phyloP scores from a whole-genome alignment of 2,113 vertebrate genomes.

The Amphiprion percula region DNA sequence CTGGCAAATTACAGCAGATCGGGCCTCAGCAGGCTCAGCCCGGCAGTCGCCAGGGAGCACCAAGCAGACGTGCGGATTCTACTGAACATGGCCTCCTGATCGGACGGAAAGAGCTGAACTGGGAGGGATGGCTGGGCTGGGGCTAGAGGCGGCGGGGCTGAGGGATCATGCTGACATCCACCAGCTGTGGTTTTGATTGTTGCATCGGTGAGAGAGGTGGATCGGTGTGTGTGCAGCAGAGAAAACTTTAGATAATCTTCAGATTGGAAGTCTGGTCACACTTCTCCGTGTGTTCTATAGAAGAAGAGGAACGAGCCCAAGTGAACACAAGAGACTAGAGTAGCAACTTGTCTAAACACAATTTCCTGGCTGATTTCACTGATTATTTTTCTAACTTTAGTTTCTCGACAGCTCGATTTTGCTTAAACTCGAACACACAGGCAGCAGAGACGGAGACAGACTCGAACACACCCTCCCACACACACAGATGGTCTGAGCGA shows the following conservation, averaged over 20 bases:
- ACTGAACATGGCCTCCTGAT: conserved; percentile 53
- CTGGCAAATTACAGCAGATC: conserved; percentile 73
- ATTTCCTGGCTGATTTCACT: conserved; percentile 64
- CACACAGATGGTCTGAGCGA: conserved; percentile 72
- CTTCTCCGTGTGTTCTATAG: conserved; percentile 3
- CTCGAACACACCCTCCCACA: conserved; percentile 44
- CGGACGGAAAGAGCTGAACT: conserved; percentile 22
- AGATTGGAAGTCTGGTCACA: conserved; percentile 58
- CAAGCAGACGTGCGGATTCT: conserved; percentile 57
- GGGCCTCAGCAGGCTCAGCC: conserved; percentile 54
- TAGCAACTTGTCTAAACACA: conserved; percentile 54
- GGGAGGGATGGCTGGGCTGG: background rate
- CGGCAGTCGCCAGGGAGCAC: conserved; percentile 49
- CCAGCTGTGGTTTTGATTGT: conserved; percentile 41
- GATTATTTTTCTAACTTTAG: conserved; percentile 50
- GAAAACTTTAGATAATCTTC: conserved; percentile 51
- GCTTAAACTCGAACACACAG: conserved; percentile 12
- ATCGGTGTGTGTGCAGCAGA: background rate
- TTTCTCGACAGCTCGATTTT: conserved; percentile 32
- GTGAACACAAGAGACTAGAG: conserved; percentile 33
- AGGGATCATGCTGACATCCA: conserved; percentile 19
- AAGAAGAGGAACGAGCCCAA: conserved; percentile 30
- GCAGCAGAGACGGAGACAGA: conserved; percentile 4
- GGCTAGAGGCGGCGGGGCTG: background rate
- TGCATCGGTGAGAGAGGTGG: conserved; percentile 11